Conservation (phyloP, 1,140 invertebrate genomes). For the Philopotamus ludificatus region DNA sequence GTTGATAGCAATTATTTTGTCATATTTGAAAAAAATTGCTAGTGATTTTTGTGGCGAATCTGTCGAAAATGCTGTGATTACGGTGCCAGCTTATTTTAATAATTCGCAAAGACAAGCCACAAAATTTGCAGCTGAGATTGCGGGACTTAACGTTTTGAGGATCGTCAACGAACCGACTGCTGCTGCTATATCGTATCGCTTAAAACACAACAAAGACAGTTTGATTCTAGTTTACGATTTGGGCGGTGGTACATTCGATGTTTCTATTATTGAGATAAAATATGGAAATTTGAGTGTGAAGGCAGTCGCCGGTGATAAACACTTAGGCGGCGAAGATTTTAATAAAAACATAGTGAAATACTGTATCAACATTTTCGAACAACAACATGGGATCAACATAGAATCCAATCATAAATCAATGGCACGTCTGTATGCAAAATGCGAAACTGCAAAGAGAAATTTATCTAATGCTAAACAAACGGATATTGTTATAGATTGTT, state of each 20-base stretch:
- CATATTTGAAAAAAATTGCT: constrained; percentile 63
- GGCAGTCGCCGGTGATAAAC: constrained; percentile 61
- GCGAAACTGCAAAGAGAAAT: constrained; percentile 58
- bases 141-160: constrained; percentile 67
- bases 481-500: constrained; percentile 55
- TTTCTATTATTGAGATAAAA: constrained; percentile 68
- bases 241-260: constrained; percentile 63
- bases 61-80: constrained; percentile 65
- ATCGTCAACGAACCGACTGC: constrained; percentile 76
- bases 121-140: constrained; percentile 65
- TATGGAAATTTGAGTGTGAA: constrained; percentile 68
- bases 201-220: constrained; percentile 68
- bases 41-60: constrained; percentile 59
- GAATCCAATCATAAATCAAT: constrained; percentile 51
- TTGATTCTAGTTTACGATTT: constrained; percentile 65
- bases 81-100: constrained; percentile 58
- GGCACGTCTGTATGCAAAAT: constrained; percentile 63
- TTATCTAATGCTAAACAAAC: constrained; percentile 56
- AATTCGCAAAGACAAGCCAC: constrained; percentile 59
- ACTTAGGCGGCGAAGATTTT: constrained; percentile 44
- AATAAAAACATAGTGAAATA: constrained; percentile 64
- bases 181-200: constrained; percentile 72
- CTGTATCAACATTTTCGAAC: constrained; percentile 40
- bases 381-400: constrained; percentile 52
- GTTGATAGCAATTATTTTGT: constrained; percentile 64